Percentiles rank a stretch among this genome's conserved stretches.
These are phyloP conservation scores for Caracal caracal DNA, from an alignment of 2,113 vertebrate species.

Conservation along the genomic window DNA sequence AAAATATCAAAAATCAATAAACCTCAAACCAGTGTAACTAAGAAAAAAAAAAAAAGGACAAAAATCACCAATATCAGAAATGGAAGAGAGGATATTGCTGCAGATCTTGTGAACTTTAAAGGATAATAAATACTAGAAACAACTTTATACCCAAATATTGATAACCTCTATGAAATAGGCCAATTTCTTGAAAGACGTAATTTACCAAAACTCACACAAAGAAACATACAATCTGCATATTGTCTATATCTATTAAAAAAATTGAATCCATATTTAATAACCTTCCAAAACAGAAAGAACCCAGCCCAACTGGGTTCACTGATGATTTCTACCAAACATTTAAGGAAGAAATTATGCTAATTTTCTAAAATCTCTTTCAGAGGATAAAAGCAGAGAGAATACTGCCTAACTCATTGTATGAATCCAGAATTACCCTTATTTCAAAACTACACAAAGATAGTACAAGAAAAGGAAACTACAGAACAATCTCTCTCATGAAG, in stretches of 20 bases:
- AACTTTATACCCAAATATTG: neutral
- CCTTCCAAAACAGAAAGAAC: neutral
- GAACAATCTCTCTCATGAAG: neutral
- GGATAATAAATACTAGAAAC: neutral
- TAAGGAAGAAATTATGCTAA: neutral
- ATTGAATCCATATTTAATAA: neutral
- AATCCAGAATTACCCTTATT: neutral
- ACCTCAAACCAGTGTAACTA: neutral
- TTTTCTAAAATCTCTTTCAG: neutral
- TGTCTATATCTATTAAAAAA: neutral
- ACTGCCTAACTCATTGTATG: neutral
- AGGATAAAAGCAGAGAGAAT: neutral
- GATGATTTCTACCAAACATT: neutral
- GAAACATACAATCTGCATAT: neutral
- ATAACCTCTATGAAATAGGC: neutral
- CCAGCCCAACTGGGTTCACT: neutral
- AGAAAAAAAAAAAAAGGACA: neutral
- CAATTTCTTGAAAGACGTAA: neutral
- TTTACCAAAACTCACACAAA: neutral
- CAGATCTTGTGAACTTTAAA: neutral
- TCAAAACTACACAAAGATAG: neutral
- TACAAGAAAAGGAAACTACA: neutral
- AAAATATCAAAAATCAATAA: neutral
- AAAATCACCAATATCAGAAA: neutral
- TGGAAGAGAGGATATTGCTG: neutral